phyloP scores from a whole-genome alignment of 1,140 invertebrate genomes.

The Pseudoatta argentina region DNA sequence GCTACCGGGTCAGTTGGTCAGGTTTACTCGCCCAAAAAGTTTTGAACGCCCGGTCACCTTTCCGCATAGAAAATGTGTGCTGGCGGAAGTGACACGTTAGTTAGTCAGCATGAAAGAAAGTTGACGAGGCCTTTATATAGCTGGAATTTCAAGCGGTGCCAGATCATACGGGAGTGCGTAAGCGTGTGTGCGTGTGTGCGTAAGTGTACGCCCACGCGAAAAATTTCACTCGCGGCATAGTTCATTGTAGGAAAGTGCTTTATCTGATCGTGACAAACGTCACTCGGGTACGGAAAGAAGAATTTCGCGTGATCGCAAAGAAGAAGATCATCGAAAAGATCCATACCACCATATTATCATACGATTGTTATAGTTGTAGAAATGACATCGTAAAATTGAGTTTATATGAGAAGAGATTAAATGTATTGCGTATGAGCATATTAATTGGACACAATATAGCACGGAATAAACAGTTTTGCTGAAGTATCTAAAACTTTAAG shows the following conservation, averaged over 20 bases:
- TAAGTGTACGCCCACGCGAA: constrained; percentile 39
- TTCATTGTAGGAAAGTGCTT: constrained; percentile 58
- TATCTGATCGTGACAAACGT: constrained; percentile 34
- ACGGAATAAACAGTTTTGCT: no score
- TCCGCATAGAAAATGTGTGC: constrained; percentile 71
- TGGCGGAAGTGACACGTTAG: constrained; percentile 75
- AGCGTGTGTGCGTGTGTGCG: background rate
- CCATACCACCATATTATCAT: background rate
- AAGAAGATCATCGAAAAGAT: background rate
- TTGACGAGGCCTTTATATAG: constrained; percentile 65
- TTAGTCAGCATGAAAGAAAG: constrained; percentile 77
- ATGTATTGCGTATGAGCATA: background rate
- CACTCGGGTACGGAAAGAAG: background rate
- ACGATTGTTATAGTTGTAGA: background rate
- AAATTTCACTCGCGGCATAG: constrained; percentile 52
- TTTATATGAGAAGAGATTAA: background rate
- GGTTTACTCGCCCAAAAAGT: constrained; percentile 63
- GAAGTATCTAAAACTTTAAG: no score
- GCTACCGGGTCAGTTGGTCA: constrained; percentile 76
- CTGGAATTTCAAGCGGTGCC: constrained; percentile 67
- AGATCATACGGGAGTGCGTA: background rate
- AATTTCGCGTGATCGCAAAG: background rate
- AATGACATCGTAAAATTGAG: constrained; percentile 11
- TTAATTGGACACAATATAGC: background rate
- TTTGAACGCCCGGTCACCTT: constrained; percentile 32